Conservation (phyloP, 2,797 vertebrate species). For the Oryzias sinensis region DNA sequence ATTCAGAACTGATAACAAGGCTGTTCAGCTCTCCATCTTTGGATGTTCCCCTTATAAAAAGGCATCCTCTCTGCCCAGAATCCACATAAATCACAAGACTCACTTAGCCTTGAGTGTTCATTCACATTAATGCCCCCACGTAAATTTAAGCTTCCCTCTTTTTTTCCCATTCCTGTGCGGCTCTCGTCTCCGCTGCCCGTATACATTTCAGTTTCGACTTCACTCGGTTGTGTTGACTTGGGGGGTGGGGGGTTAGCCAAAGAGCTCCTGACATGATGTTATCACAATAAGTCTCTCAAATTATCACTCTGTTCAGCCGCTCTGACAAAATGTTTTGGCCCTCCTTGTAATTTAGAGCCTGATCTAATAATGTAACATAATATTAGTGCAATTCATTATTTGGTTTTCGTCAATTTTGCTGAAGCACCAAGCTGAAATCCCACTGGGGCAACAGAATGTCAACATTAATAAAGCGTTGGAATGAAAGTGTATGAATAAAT, state of each 20-base stretch:
- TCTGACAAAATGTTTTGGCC: constrained; percentile 59
- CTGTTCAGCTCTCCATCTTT: constrained; percentile 45
- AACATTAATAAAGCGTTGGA: constrained; percentile 69
- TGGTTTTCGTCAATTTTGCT: constrained; percentile 51
- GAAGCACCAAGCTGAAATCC: constrained; percentile 56
- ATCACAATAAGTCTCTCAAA: constrained; percentile 62
- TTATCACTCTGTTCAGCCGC: constrained; percentile 49
- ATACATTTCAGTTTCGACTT: constrained; percentile 48
- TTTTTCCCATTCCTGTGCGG: constrained; percentile 7
- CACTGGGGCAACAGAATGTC: constrained; percentile 56
- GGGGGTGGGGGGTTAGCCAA: constrained; percentile 20
- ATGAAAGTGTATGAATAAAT: constrained; percentile 65
- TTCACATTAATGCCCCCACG: constrained; percentile 53
- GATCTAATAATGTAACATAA: constrained; percentile 71
- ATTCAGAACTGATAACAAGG: constrained; percentile 22
- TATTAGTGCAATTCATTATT: constrained; percentile 68
- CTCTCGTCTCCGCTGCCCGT: constrained; percentile 16
- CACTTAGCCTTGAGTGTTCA: constrained; percentile 57
- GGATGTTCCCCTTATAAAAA: constrained; percentile 42
- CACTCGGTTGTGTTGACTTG: constrained; percentile 50
- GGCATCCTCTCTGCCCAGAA: constrained; percentile 39
- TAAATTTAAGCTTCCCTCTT: constrained; percentile 43
- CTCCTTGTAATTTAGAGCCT: constrained; percentile 44
- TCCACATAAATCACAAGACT: constrained; percentile 60
- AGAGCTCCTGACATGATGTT: constrained; percentile 60